Conservation (phyloP, 2,797 vertebrate genomes). For the Scyliorhinus canicula region DNA sequence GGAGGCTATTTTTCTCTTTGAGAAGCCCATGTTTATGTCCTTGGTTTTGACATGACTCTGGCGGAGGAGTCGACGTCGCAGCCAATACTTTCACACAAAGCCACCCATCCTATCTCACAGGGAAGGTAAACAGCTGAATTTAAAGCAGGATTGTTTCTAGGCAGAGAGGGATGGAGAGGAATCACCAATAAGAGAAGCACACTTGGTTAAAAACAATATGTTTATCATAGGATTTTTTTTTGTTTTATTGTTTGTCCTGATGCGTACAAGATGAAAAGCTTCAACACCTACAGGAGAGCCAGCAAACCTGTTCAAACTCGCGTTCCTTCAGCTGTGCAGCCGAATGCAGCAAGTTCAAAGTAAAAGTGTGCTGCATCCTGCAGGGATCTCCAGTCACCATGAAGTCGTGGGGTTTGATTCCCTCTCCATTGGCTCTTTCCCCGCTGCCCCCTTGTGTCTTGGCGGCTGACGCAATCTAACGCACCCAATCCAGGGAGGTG, state of each 20-base stretch:
- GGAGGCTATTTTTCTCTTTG: conserved; percentile 7
- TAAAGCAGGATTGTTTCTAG: no score
- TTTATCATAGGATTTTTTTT: no score
- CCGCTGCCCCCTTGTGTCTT: neutral
- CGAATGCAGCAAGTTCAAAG: neutral
- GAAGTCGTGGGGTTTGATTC: neutral
- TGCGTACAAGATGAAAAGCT: no score
- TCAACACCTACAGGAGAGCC: neutral
- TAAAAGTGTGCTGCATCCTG: neutral
- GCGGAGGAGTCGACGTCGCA: neutral
- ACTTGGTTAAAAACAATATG: neutral
- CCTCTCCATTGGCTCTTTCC: no score
- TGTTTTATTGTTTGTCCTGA: no score
- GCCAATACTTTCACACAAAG: neutral
- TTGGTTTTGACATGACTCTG: neutral
- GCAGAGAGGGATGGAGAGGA: neutral
- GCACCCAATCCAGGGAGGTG: no score
- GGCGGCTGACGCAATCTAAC: neutral
- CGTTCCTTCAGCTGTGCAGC: neutral
- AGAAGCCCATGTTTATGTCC: neutral
- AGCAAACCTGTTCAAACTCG: neutral
- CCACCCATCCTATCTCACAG: no score
- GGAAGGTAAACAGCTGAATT: neutral
- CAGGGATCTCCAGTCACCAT: neutral
- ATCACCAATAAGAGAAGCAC: neutral